phyloP scores from a whole-genome alignment of 2,113 vertebrate genomes.

The Mesoclemmys tuberculata region DNA sequence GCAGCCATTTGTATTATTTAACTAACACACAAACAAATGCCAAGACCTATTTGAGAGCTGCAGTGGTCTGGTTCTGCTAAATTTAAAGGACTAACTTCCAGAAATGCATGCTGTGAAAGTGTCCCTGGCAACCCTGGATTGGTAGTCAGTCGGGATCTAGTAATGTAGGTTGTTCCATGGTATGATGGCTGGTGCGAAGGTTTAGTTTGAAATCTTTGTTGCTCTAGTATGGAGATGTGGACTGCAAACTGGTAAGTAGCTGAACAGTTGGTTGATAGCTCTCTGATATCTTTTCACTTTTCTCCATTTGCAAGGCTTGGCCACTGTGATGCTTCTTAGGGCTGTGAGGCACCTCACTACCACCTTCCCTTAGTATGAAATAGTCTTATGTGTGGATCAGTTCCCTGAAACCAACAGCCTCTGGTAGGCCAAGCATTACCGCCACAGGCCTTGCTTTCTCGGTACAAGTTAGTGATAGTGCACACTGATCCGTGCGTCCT shows the following conservation, averaged over 20 bases:
- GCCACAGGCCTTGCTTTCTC: not conserved
- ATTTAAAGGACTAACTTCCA: not conserved
- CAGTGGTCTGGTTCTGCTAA: fast-evolving
- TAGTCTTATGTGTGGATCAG: not conserved
- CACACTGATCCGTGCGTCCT: not conserved
- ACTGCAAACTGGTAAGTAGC: not conserved
- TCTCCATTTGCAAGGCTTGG: not conserved
- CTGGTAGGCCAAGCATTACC: too few species aligned
- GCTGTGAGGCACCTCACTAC: not conserved
- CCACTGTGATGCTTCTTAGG: not conserved
- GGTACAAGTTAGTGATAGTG: not conserved
- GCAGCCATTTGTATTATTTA: not conserved
- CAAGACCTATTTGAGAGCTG: not conserved
- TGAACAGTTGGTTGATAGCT: not conserved
- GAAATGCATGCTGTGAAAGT: not conserved
- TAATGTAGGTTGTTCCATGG: fast-evolving
- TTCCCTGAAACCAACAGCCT: not conserved
- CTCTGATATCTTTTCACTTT: not conserved
- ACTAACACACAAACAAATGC: not conserved
- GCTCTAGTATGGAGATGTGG: not conserved
- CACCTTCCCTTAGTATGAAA: not conserved
- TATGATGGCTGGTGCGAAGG: not conserved
- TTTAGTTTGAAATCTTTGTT: not conserved
- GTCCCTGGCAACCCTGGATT: not conserved
- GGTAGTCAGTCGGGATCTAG: not conserved